Evolutionary conservation across 2,113 vertebrate species (phyloP), one percentile per base, ranked within the genome.

Genomic region (Athene cunicularia): DNA sequence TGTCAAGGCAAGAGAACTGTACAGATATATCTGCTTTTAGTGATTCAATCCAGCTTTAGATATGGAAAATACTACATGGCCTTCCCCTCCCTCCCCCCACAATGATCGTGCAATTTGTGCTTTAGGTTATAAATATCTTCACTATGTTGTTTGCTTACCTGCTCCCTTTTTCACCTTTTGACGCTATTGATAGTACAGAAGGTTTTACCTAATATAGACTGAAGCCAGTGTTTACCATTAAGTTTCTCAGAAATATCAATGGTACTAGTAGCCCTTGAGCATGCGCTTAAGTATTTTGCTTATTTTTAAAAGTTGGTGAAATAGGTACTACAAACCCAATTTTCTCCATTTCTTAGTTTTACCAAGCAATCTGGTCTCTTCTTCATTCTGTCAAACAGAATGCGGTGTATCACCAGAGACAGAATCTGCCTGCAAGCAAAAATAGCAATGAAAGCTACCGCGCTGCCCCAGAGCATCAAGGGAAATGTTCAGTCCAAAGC

Each of bases 341-440:
- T 82, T 90, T 82, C 45, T 75, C 58, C 1, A 27, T 86, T 88
- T 93, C 62, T 80, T 86, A 75, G 33, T 74, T 95, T 86, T 72
- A 28, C 2, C 1, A 64, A 63, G 26, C 60, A 93, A 71, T 90
- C 81, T 94, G 35, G 35, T 92, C 71, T 86, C 21, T 71, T 86
- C 56, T 55, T 88, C 58, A 73, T 72, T 94, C 90, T 92, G 82
- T 84, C 91, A 92, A 86, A 60, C 14, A 87, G 86, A 92, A 93
- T 47, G 53, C 76, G 80, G 37, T 71, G 8, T 72, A 56, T 39
- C 52, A 62, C 47, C 41, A 80, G 66, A 95, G 66, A 80, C n/a
- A 17, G 59, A 77, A 80, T 85, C 55, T 91, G 67, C 71, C 88
- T 93, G 53, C 45, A 80, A 94, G 77, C 64, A 82, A 95, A 89